Conservation (phyloP, 2,888 invertebrate genomes). For the Dorcus parallelipipedus region DNA sequence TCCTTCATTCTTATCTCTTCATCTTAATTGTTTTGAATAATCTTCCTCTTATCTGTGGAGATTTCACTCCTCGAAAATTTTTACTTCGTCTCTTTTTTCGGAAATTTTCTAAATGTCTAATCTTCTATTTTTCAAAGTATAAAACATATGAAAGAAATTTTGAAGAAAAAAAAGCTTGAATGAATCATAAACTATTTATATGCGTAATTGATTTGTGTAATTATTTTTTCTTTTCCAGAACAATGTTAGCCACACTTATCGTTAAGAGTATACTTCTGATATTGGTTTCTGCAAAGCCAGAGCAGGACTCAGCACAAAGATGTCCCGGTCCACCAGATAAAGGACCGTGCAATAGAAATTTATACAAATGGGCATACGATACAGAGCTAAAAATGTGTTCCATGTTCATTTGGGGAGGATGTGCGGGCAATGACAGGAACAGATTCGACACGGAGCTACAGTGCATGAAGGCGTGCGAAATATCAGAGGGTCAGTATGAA, state of each 20-base stretch:
- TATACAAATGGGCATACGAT: slow-evolving; percentile 67
- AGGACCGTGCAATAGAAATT: slow-evolving; percentile 61
- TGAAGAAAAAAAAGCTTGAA: background rate
- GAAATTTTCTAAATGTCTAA: too few species aligned
- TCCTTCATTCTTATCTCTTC: too few species aligned
- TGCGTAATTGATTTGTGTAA: background rate
- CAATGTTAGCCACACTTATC: slow-evolving; percentile 3
- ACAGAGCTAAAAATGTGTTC: slow-evolving; percentile 57
- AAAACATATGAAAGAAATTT: background rate
- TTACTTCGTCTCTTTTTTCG: too few species aligned
- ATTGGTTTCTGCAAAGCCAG: slow-evolving; percentile 12
- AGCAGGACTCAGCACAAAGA: slow-evolving; percentile 36
- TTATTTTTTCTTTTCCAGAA: background rate
- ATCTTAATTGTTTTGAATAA: too few species aligned
- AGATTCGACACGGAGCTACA: slow-evolving; percentile 65
- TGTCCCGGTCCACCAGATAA: slow-evolving; percentile 52
- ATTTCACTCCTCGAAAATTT: too few species aligned
- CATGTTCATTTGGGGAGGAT: slow-evolving; percentile 67
- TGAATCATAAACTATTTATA: background rate
- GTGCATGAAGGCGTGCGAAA: slow-evolving; percentile 62
- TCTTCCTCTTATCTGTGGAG: too few species aligned
- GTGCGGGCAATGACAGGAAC: slow-evolving; percentile 64
- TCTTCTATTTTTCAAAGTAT: background rate
- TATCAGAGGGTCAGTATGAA: slow-evolving; percentile 53
- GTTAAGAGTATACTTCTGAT: slow-evolving; percentile 8